Percentiles rank a stretch among this genome's conserved stretches.
Conservation (phyloP, 2,888 invertebrate species). For the Allygus modestus region DNA sequence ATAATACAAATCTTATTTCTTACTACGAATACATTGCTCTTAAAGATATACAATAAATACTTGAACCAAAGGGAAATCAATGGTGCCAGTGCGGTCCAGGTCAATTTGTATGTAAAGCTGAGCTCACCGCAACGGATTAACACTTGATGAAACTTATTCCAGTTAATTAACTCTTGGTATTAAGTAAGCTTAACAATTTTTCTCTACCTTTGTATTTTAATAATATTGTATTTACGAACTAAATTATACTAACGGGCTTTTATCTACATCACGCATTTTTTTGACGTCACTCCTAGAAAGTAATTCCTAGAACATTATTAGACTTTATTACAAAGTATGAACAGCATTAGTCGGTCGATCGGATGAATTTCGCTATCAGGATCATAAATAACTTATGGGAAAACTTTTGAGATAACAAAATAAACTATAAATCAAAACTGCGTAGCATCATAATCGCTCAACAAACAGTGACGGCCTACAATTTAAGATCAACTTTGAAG, state of each 20-base stretch:
- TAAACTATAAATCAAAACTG: background rate
- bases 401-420: background rate
- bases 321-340: too few relatives aligned
- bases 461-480: background rate
- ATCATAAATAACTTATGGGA: background rate
- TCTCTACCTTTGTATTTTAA: background rate
- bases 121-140: slow-evolving; percentile 21
- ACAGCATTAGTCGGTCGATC: too few relatives aligned
- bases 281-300: too few relatives aligned
- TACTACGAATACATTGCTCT: too few relatives aligned
- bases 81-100: slow-evolving; percentile 6
- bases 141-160: slow-evolving; percentile 28
- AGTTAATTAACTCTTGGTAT: slow-evolving; percentile 8
- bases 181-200: background rate
- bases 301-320: too few relatives aligned
- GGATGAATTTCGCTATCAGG: background rate
- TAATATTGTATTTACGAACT: background rate
- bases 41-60: background rate
- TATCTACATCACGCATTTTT: too few relatives aligned
- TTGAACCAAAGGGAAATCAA: slow-evolving; percentile 3
- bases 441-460: background rate
- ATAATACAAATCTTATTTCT: too few relatives aligned
- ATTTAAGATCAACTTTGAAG: background rate
- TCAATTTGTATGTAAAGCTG: slow-evolving; percentile 27
- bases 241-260: too few relatives aligned